A percentile compares a stretch with the other conserved stretches of the same genome.
Conservation (phyloP, 2,888 invertebrate species). For the Congeria kusceri region DNA sequence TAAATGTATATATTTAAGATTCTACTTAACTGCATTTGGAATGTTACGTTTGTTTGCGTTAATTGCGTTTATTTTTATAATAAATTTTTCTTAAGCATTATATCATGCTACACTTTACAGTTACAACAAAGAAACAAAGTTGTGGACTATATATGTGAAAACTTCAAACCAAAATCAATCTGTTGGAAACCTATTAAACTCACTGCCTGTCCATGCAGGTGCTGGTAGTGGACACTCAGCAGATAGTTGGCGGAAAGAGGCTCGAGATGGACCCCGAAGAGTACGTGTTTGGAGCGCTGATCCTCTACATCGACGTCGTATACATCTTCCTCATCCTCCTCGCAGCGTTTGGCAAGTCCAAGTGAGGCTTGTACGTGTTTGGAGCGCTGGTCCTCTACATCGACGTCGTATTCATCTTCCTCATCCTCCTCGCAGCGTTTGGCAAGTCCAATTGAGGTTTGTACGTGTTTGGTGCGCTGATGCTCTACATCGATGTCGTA, state of each 20-base stretch:
- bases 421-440: no score
- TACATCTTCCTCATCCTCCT: not conserved
- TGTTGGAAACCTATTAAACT: no score
- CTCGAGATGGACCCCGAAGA: not conserved
- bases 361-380: not conserved
- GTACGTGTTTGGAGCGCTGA: slow-evolving; percentile 1
- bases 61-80: no score
- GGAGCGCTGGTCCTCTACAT: not conserved
- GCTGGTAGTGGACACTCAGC: slow-evolving; percentile 1
- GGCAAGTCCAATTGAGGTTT: not conserved
- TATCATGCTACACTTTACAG: no score
- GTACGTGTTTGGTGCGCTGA: not conserved
- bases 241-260: not conserved
- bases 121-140: no score
- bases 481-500: not conserved
- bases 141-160: no score
- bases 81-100: no score
- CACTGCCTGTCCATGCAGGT: not conserved
- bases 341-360: not conserved
- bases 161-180: no score
- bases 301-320: slow-evolving; percentile 1
- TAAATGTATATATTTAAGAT: no score
- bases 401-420: no score
- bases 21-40: no score
- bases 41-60: no score